Base-by-base conservation (phyloP, 2,113 vertebrate genomes). In the Lycaon pictus region DNA sequence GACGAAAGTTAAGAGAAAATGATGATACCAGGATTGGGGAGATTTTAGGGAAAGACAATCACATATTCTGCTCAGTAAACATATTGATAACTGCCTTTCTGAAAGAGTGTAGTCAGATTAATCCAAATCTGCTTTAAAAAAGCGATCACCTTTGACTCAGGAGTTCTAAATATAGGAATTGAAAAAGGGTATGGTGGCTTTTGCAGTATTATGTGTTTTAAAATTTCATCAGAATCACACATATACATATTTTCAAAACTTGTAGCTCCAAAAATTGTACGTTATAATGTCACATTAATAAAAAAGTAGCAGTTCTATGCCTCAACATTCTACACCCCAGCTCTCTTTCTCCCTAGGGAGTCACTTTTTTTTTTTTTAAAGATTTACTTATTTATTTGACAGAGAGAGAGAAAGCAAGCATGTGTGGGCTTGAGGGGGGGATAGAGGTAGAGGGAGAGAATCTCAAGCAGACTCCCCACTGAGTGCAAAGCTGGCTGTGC, bases 31-130 rank as follows among this genome's bases (percentile, higher is more conserved):
- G 82, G 58, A 27, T n/a, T 79, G 62, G 29, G 43, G 37, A 62
- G 53, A 43, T 85, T 80, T 88, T 92, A 88, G 60, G 76, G 62
- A 88, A 77, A 95, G 48, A 58, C 58, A 85, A 81, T 74, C 58
- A 32, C 19, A n/a, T 53, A 79, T 84, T 63, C 89, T 84, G 5
- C n/a, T 63, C 62, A 43, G 16, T 53, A 84, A 88, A 72, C 69
- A 67, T 37, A 87, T 58, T 48, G 72, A 37, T 53, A 12, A 12
- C 10, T 8, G 20, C 58, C 35, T 86, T 93, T n/a, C 35, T 80
- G 71, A 80, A 89, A 86, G 93, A 88, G 69, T 15, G 43, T 43
- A n/a, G 25, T 0, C 4, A 58, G 86, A 43, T 58, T 37, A 84
- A 71, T 84, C 77, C 23, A 62, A 74, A 84, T 58, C 56, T 11